A percentile compares a stretch with the other conserved stretches of the same genome.
phyloP scores from a whole-genome alignment of 2,797 vertebrate genomes.

The Ceryle rudis region DNA sequence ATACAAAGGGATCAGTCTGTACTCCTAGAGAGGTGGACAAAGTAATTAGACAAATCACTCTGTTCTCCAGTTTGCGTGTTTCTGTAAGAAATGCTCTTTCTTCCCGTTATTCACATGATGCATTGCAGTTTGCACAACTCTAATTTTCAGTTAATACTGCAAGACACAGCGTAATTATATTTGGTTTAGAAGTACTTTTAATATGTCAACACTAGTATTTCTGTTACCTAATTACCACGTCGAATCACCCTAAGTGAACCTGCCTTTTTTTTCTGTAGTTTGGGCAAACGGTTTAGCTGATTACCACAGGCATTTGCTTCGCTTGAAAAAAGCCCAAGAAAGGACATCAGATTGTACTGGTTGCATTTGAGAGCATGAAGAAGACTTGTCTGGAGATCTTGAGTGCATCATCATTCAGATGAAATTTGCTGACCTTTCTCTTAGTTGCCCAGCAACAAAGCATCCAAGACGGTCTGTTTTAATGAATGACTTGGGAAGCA shows the following conservation, averaged over 20 bases:
- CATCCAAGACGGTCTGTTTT: background rate
- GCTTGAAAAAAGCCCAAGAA: background rate
- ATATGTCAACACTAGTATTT: background rate
- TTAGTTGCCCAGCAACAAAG: background rate
- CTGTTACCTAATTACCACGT: background rate
- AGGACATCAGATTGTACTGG: background rate
- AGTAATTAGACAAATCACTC: background rate
- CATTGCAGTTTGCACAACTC: background rate
- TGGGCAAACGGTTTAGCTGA: background rate
- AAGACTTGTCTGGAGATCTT: background rate
- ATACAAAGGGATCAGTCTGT: background rate
- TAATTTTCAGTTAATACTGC: background rate
- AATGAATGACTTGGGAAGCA: background rate
- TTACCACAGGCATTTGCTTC: background rate
- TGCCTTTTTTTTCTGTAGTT: background rate
- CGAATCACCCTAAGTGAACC: background rate
- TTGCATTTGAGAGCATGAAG: background rate
- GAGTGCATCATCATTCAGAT: background rate
- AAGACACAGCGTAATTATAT: background rate
- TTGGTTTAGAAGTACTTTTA: background rate
- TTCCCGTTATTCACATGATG: background rate
- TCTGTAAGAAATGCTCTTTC: background rate
- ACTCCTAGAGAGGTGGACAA: background rate
- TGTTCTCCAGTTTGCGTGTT: background rate
- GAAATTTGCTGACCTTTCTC: slow-evolving; percentile 8